Evolutionary conservation across 1,140 invertebrate genomes (phyloP).

Genomic region (Wiebesia pumilae): DNA sequence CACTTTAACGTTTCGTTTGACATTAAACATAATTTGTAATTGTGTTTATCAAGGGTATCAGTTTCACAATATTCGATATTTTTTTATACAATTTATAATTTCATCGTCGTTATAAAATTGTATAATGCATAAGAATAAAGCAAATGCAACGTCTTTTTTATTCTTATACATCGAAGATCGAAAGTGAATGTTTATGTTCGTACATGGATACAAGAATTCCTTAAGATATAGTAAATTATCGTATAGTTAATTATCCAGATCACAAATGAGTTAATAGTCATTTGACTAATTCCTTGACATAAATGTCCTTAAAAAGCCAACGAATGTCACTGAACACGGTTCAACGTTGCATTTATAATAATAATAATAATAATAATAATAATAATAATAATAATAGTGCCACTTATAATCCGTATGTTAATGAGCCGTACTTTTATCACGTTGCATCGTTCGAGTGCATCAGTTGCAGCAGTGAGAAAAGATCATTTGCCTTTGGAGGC

Average conservation of each 20-base stretch:
- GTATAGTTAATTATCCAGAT: not conserved
- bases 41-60: too few species aligned
- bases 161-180: not conserved
- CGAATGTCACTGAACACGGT: not conserved
- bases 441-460: constrained; percentile 9
- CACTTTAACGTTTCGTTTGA: too few species aligned
- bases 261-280: not conserved
- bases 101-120: not conserved
- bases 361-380: too few species aligned
- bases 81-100: not conserved
- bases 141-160: not conserved
- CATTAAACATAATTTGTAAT: too few species aligned
- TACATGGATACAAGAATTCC: not conserved
- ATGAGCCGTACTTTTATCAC: constrained; percentile 8
- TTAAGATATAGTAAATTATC: not conserved
- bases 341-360: not conserved
- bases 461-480: not conserved
- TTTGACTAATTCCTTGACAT: constrained; percentile 25
- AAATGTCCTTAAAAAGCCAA: constrained; percentile 2
- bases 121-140: not conserved
- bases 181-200: not conserved
- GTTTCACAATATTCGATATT: too few species aligned
- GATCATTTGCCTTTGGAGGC: constrained; percentile 35
- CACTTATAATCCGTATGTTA: not conserved
- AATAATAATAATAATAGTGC: not conserved